Conservation (phyloP, 2,113 vertebrate genomes). For the Pseudorhombus dupliciocellatus region DNA sequence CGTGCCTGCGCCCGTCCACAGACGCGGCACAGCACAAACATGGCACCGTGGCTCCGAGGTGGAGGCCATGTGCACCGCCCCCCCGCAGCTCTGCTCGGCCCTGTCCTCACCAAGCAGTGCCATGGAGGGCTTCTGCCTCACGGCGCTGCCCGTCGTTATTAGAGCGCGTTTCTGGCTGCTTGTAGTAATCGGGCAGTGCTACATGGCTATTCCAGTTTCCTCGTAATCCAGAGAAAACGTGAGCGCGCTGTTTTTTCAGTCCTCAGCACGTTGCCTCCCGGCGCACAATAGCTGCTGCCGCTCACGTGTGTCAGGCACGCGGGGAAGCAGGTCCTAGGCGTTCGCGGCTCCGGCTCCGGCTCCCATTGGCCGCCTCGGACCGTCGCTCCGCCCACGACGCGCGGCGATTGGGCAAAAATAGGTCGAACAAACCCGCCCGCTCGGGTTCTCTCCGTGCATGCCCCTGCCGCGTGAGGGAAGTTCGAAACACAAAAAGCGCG, state of each 20-base stretch:
- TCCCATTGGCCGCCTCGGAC: slow-evolving; percentile 61
- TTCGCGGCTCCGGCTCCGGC: slow-evolving; percentile 50
- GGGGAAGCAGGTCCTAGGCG: slow-evolving; percentile 55
- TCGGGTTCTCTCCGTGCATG: slow-evolving; percentile 74
- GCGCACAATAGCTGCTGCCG: slow-evolving; percentile 71
- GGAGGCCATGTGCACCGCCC: no score
- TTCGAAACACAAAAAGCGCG: slow-evolving; percentile 68
- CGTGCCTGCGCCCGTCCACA: background rate
- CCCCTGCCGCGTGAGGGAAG: slow-evolving; percentile 81
- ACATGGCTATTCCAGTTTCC: slow-evolving; percentile 60
- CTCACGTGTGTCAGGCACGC: slow-evolving; percentile 83
- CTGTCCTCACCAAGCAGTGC: background rate
- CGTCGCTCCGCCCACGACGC: slow-evolving; percentile 58
- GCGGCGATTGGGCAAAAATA: slow-evolving; percentile 71
- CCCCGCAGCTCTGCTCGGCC: accelerated
- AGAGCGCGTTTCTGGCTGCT: background rate
- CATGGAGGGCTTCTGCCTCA: background rate
- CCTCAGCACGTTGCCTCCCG: slow-evolving; percentile 75
- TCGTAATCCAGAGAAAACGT: slow-evolving; percentile 81
- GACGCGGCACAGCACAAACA: background rate
- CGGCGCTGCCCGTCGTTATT: background rate
- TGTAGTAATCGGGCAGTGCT: slow-evolving; percentile 26
- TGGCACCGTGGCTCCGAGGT: background rate
- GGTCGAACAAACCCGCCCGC: slow-evolving; percentile 71
- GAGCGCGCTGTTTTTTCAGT: slow-evolving; percentile 70